Conservation (phyloP, 2,113 vertebrate species). For the Pseudorasbora parva region DNA sequence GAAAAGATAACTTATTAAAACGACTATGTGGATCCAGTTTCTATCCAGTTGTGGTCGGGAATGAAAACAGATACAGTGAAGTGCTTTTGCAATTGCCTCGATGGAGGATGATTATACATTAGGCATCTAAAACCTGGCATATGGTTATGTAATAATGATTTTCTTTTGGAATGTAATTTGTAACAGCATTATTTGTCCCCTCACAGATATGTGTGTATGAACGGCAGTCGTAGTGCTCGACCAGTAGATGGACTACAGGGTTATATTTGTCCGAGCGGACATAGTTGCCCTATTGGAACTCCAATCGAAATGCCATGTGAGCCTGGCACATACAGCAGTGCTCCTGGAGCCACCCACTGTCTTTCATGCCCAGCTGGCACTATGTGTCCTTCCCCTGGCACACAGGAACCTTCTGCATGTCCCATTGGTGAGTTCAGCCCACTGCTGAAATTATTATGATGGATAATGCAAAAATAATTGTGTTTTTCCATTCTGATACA, state of each 20-base stretch:
- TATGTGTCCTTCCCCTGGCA: slow-evolving; percentile 74
- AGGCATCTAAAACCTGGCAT: not conserved
- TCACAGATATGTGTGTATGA: slow-evolving; percentile 84
- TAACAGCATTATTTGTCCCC: slow-evolving; percentile 45
- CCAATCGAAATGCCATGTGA: slow-evolving; percentile 80
- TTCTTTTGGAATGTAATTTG: not conserved
- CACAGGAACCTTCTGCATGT: slow-evolving; percentile 77
- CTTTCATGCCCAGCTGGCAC: slow-evolving; percentile 80
- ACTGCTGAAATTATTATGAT: not conserved
- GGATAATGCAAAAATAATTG: not conserved
- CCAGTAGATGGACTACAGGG: slow-evolving; percentile 79
- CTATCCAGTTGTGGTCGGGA: not conserved
- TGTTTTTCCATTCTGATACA: not conserved
- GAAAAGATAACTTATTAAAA: not conserved
- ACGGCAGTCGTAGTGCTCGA: slow-evolving; percentile 78
- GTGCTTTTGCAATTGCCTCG: not conserved
- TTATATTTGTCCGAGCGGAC: slow-evolving; percentile 84
- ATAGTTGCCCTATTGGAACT: slow-evolving; percentile 82
- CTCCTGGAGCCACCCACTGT: slow-evolving; percentile 77
- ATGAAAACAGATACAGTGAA: not conserved
- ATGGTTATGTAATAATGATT: not conserved
- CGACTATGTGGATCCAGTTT: not conserved
- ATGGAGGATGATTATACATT: not conserved
- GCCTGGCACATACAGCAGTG: slow-evolving; percentile 84
- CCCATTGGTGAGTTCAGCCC: slow-evolving; percentile 76